A percentile compares a stretch with the other conserved stretches of the same genome.
These are phyloP conservation scores for Nixonia krombeini DNA, from an alignment of 1,140 invertebrate genomes.

Conservation along the genomic window DNA sequence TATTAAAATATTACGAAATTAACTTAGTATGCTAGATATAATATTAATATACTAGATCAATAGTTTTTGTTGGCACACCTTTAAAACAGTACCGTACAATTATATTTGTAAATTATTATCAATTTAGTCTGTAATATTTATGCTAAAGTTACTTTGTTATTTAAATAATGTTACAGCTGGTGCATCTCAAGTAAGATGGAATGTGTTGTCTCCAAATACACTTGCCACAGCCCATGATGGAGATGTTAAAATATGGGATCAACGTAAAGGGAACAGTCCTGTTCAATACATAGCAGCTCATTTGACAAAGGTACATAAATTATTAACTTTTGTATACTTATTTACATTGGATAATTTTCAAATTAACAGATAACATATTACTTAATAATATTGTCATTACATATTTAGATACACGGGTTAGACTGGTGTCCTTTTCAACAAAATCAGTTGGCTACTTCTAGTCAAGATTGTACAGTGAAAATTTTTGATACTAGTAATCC, in stretches of 20 bases:
- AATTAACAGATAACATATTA: no score
- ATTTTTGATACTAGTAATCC: constrained; percentile 93
- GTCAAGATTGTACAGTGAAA: constrained; percentile 95
- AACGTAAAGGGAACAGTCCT: constrained; percentile 87
- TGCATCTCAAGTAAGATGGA: constrained; percentile 95
- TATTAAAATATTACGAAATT: not conserved
- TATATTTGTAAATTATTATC: no score
- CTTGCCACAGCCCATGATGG: constrained; percentile 96
- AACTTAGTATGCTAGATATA: no score
- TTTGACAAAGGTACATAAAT: constrained; percentile 78
- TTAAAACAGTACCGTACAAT: no score
- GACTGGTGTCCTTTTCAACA: constrained; percentile 93
- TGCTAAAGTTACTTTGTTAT: no score
- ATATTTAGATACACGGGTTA: constrained; percentile 85
- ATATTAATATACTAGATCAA: no score
- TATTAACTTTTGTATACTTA: constrained; percentile 6
- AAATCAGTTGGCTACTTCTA: constrained; percentile 90
- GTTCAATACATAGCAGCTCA: constrained; percentile 95
- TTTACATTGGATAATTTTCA: constrained; percentile 2
- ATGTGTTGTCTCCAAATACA: constrained; percentile 84
- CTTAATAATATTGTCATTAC: not conserved
- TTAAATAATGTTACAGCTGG: constrained; percentile 85
- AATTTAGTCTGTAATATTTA: no score
- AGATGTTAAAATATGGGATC: constrained; percentile 96
- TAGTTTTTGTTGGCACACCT: no score